Percentiles rank a stretch among this genome's conserved stretches.
phyloP scores from a whole-genome alignment of 1,140 invertebrate genomes.

The Panagrolaimus sp. region DNA sequence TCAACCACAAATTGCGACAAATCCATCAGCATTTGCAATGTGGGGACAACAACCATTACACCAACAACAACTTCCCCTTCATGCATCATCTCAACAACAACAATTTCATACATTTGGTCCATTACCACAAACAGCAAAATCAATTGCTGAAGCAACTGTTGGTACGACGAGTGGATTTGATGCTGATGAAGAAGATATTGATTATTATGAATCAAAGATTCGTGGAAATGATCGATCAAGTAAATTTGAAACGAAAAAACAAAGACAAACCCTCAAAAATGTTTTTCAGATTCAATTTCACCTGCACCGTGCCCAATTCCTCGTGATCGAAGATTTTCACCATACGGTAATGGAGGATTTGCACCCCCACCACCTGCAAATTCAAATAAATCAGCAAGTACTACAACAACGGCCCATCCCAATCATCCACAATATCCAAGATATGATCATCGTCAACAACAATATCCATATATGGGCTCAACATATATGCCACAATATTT shows the following conservation, averaged over 20 bases:
- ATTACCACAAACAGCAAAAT: not conserved
- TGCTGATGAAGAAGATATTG: not conserved
- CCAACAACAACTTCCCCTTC: not conserved
- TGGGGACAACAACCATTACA: not conserved
- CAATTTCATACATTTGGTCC: not conserved
- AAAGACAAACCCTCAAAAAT: no score
- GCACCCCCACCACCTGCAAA: not conserved
- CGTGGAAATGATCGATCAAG: no score
- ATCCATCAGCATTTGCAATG: not conserved
- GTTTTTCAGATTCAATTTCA: not conserved
- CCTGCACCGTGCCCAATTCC: not conserved
- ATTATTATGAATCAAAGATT: no score
- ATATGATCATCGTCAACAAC: not conserved
- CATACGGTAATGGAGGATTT: slow-evolving; percentile 7
- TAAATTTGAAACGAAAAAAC: no score
- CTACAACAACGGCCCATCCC: not conserved
- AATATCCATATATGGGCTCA: not conserved
- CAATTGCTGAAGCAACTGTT: not conserved
- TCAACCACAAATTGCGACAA: not conserved
- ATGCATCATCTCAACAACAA: no score
- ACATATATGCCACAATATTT: slow-evolving; percentile 4
- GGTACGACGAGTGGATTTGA: not conserved
- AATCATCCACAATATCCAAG: not conserved
- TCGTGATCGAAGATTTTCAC: not conserved
- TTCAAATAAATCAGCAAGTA: not conserved